A percentile compares a stretch with the other conserved stretches of the same genome.
These are phyloP conservation scores for Synanceia verrucosa DNA, from an alignment of 2,797 vertebrate species.

Conservation along the genomic window DNA sequence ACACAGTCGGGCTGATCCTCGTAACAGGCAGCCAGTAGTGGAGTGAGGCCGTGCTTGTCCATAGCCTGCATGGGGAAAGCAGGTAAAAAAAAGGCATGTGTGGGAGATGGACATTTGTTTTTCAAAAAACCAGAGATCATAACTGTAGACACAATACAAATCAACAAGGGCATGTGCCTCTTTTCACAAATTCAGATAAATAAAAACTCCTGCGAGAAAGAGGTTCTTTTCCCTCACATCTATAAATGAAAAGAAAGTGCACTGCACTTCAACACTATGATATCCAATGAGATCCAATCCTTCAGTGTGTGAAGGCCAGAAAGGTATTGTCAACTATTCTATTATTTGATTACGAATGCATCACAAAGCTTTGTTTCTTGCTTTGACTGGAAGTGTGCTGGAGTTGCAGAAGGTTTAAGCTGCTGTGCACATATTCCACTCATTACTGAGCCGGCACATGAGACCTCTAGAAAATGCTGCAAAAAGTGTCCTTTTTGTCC, in stretches of 20 bases:
- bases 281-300: background rate
- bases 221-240: slow-evolving; percentile 21
- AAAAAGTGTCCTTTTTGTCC: slow-evolving; percentile 24
- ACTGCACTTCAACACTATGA: slow-evolving; percentile 1
- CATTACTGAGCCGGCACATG: background rate
- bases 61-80: slow-evolving; percentile 80
- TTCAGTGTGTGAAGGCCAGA: background rate
- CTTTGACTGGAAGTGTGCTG: background rate
- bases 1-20: slow-evolving; percentile 91
- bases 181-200: slow-evolving; percentile 15
- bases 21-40: slow-evolving; percentile 90
- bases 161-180: slow-evolving; percentile 7
- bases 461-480: slow-evolving; percentile 21
- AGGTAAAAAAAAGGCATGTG: slow-evolving; percentile 1
- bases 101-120: too few relatives aligned
- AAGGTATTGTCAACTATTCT: background rate
- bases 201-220: background rate
- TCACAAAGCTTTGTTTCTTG: background rate
- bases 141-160: too few relatives aligned
- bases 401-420: background rate
- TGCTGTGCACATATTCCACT: background rate
- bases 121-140: too few relatives aligned
- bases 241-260: slow-evolving; percentile 21
- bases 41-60: slow-evolving; percentile 94
- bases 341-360: background rate